Evolutionary conservation across 2,113 vertebrate species (phyloP), one percentile per base, ranked within the genome.

Genomic region (Istiophorus platypterus): DNA sequence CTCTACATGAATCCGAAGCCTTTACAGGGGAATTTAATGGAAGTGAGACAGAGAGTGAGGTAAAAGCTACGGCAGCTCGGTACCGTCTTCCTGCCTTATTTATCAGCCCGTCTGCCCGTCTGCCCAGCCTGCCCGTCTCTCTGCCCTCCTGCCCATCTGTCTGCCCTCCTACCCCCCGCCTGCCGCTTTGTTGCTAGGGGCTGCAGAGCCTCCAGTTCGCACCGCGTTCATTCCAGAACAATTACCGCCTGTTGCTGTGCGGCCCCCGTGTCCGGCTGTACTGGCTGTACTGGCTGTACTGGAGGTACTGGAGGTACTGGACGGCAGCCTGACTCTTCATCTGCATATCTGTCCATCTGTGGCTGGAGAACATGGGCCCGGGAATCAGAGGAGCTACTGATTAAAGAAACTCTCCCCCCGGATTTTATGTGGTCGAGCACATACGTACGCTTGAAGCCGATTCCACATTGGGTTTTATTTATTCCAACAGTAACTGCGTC

Each of bases 161-260:
- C n/a, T n/a, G n/a, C n/a, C n/a, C n/a, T n/a, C n/a, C n/a, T n/a
- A n/a, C n/a, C n/a, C n/a, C n/a, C n/a, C n/a, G n/a, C n/a, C n/a
- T 68, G 57, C n/a, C 34, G 61, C 52, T 52, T 61, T 74, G 81
- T 79, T 79, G 76, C 85, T 31, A 78, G 31, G 70, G 62, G 74
- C 71, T 76, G 80, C 51, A 45, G 47, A 67, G 58, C 63, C 24
- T 37, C 41, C n/a, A n/a, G 0, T 69, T 63, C 65, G 57, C 75
- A 52, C 78, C 47, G 61, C 68, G 69, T 86, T 89, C 65, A 82
- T 86, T 82, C 88, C 80, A 77, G 80, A 76, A 64, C 71, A 82
- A 85, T 91, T 82, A 82, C 76, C 22, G 34, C 78, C 61, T 41
- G 71, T 71, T 75, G 63, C 65, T 67, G 79, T 29, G 31, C 18